Evolutionary conservation across 37 sponge, comb jelly and placozoan genomes (phyloP), one percentile per base, ranked within the genome.

Genomic region (Aplysina aerophoba): DNA sequence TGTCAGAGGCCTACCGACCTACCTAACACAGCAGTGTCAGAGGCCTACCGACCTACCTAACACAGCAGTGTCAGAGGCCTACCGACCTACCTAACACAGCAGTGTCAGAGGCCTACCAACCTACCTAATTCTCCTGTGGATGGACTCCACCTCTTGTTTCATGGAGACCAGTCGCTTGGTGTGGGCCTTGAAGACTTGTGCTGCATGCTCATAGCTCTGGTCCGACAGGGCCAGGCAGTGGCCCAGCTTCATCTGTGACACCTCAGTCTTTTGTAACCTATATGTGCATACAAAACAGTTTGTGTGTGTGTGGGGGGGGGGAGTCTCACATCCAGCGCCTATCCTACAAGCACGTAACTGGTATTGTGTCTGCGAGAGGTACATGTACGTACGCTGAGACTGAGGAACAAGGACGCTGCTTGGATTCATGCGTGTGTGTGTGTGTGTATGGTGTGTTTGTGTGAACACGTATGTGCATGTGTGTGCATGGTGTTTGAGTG

Each of bases 311-410:
- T 83, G 15, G n/a, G n/a, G n/a, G 64, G 34, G 5, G 88, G 37
- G 40, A 88, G 85, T 31, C 36, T 80, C 61, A 87, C 40, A 39
- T 15, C 56, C 1, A 87, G 22, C 0, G 73, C 75, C 62, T 87
- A 85, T 0, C 64, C 75, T 75, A 88, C 80, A 38, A 86, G 72
- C 50, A 90, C 84, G 22, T 79, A 84, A 78, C 11, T 28, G 16
- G 91, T 87, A 14, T n/a, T n/a, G n/a, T n/a, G n/a, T n/a, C n/a
- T n/a, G n/a, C n/a, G n/a, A n/a, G n/a, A n/a, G n/a, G n/a, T 83
- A 27, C 79, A 90, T 4, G 67, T 59, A 79, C 15, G 87, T 87
- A 21, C 86, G 60, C 22, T 31, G 28, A 14, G 78, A 59, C 72
- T 84, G 83, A 44, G 60, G 41, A 19, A 74, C 25, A 28, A 21